Evolutionary conservation across 1,140 invertebrate genomes (phyloP).

Genomic region (Patella vulgata): DNA sequence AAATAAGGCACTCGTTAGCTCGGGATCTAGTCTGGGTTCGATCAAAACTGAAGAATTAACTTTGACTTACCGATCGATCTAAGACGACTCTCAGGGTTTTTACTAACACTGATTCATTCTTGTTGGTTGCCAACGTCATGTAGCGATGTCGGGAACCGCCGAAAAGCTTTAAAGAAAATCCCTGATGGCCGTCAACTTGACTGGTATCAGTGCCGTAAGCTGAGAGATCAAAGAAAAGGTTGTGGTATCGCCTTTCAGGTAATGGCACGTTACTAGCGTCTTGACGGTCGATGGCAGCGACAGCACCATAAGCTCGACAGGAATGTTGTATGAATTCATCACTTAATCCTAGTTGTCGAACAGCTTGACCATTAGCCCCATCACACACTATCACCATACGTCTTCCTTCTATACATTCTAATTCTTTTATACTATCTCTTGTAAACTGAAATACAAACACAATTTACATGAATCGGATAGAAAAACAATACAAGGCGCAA

Average conservation of each 20-base stretch:
- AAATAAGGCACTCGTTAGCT: no score
- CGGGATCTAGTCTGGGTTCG: no score
- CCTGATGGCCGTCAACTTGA: constrained; percentile 40
- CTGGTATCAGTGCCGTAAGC: constrained; percentile 47
- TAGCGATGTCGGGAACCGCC: constrained; percentile 56
- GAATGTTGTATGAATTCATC: constrained; percentile 56
- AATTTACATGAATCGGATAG: no score
- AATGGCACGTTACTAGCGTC: constrained; percentile 49
- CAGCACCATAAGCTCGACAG: constrained; percentile 56
- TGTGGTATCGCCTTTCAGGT: constrained; percentile 56
- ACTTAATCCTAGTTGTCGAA: constrained; percentile 52
- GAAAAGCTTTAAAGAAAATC: constrained; percentile 63
- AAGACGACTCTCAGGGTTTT: constrained; percentile 55
- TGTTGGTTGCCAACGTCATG: constrained; percentile 54
- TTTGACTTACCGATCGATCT: constrained; percentile 62
- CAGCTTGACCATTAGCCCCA: constrained; percentile 51
- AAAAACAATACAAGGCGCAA: no score
- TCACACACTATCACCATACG: constrained; percentile 57
- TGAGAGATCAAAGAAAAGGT: constrained; percentile 59
- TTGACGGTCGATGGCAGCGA: constrained; percentile 54
- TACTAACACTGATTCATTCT: constrained; percentile 55
- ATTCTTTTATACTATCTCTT: constrained; percentile 42
- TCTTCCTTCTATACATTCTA: constrained; percentile 48
- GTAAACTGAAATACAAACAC: constrained; percentile 51
- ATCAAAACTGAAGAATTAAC: no score